A percentile compares a stretch with the other conserved stretches of the same genome.
These are phyloP conservation scores for Macrosteles quadrilineatus DNA, from an alignment of 1,140 invertebrate species.

Conservation along the genomic window DNA sequence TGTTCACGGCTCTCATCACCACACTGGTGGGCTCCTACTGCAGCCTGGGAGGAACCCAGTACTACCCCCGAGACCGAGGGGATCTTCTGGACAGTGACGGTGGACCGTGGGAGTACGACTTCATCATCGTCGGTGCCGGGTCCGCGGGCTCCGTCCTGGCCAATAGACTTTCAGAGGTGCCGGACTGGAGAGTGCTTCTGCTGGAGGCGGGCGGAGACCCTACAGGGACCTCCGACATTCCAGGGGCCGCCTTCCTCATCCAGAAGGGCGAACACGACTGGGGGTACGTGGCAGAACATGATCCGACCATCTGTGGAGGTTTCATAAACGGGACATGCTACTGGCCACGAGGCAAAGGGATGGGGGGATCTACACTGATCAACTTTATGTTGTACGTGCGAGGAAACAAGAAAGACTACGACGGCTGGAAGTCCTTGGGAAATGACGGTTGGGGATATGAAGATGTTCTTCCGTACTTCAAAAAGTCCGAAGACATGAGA, in stretches of 20 bases:
- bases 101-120: slow-evolving; percentile 50
- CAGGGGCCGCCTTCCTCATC: slow-evolving; percentile 44
- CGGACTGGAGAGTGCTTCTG: slow-evolving; percentile 60
- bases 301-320: slow-evolving; percentile 51
- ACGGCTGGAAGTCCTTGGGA: slow-evolving; percentile 65
- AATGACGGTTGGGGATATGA: slow-evolving; percentile 65
- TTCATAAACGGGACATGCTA: slow-evolving; percentile 69
- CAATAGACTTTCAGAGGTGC: slow-evolving; percentile 58
- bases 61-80: slow-evolving; percentile 1
- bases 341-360: slow-evolving; percentile 59
- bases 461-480: slow-evolving; percentile 59
- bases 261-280: slow-evolving; percentile 58
- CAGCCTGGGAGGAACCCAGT: not conserved
- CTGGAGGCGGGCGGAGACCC: slow-evolving; percentile 75
- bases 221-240: slow-evolving; percentile 54
- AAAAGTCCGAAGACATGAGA: slow-evolving; percentile 55
- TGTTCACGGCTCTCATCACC: not conserved
- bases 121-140: slow-evolving; percentile 60
- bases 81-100: not conserved
- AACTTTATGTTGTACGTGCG: slow-evolving; percentile 66
- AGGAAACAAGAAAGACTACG: slow-evolving; percentile 67
- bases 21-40: slow-evolving; percentile 7
- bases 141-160: slow-evolving; percentile 68
- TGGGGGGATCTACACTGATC: slow-evolving; percentile 64
- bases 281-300: slow-evolving; percentile 58